A percentile compares a stretch with the other conserved stretches of the same genome.
Evolutionary conservation across 2,797 vertebrate genomes (phyloP).

Genomic region (Tiaroga cobitis): DNA sequence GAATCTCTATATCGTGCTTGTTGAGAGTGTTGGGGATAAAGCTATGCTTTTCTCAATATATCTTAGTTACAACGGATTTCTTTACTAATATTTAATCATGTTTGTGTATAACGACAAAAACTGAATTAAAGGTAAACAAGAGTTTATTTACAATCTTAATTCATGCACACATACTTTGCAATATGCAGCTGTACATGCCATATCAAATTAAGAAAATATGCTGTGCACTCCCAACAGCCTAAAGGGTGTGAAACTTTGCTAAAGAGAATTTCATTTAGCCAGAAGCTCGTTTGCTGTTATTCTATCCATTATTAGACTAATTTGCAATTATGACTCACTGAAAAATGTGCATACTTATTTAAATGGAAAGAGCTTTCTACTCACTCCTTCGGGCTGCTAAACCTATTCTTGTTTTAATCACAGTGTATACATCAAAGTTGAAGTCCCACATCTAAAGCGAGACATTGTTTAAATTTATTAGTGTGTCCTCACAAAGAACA

Average conservation of each 20-base stretch:
- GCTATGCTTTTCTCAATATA: not conserved
- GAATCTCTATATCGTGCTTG: not conserved
- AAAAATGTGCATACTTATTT: constrained; percentile 47
- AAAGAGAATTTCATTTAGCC: constrained; percentile 34
- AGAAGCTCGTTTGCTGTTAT: constrained; percentile 23
- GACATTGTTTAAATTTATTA: constrained; percentile 34
- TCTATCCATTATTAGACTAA: constrained; percentile 43
- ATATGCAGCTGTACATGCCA: constrained; percentile 23
- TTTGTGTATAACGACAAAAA: not conserved
- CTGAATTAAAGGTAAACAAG: constrained; percentile 21
- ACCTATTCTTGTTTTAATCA: constrained; percentile 34
- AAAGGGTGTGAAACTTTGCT: constrained; percentile 20
- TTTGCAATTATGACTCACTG: constrained; percentile 49
- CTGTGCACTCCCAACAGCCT: constrained; percentile 20
- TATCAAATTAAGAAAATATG: constrained; percentile 30
- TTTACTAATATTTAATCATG: constrained; percentile 7
- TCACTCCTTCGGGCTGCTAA: constrained; percentile 34
- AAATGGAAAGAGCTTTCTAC: constrained; percentile 29
- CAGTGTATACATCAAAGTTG: constrained; percentile 48
- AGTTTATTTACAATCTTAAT: not conserved
- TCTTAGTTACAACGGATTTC: not conserved
- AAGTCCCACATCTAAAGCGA: constrained; percentile 11
- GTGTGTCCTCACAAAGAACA: constrained; percentile 44
- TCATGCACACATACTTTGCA: constrained; percentile 16
- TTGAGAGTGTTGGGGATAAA: not conserved